Evolutionary conservation across 2,797 vertebrate species (phyloP).

Genomic region (Manis crassicaudata): DNA sequence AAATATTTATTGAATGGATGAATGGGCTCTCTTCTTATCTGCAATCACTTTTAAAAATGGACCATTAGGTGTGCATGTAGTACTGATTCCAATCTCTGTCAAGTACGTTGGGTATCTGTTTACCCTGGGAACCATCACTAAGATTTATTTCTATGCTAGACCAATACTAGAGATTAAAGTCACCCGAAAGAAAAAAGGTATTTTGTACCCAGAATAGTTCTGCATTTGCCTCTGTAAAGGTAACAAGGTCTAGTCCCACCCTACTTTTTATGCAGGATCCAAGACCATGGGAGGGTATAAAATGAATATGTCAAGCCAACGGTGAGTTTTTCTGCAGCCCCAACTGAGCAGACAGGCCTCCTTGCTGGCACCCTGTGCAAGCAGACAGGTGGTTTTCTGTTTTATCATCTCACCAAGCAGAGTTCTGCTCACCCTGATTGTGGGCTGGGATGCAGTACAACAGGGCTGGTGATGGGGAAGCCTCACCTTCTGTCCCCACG

Average conservation of each 20-base stretch:
- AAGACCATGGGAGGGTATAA: neutral
- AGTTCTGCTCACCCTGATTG: neutral
- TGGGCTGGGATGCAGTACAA: neutral
- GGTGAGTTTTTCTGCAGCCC: neutral
- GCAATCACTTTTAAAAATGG: no score
- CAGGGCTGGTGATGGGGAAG: neutral
- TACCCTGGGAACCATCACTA: no score
- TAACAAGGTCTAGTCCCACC: neutral
- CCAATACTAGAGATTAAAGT: neutral
- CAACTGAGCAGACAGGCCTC: neutral
- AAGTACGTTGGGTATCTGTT: no score
- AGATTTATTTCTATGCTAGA: conserved; percentile 1
- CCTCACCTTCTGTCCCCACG: neutral
- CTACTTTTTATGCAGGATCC: neutral
- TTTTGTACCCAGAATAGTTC: neutral
- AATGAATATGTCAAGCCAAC: neutral
- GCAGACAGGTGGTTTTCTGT: neutral
- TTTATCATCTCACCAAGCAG: neutral
- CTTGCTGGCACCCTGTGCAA: no score
- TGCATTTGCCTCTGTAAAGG: conserved; percentile 14
- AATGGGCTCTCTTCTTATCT: no score
- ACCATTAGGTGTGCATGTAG: no score
- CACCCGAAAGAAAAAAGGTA: neutral
- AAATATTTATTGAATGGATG: no score
- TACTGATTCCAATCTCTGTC: no score